Evolutionary conservation across 2,797 vertebrate species (phyloP).

Genomic region (Alosa sapidissima): DNA sequence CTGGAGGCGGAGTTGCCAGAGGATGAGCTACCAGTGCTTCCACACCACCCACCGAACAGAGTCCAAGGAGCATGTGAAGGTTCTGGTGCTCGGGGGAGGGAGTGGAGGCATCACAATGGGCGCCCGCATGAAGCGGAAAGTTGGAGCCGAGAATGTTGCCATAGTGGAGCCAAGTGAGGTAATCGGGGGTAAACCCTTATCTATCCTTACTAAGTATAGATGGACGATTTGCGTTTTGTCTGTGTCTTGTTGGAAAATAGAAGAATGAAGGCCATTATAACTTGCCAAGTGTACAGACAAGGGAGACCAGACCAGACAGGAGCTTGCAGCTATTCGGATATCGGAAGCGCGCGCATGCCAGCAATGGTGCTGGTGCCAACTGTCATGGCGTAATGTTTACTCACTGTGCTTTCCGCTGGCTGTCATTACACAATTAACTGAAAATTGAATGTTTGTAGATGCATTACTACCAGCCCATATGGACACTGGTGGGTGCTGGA

Average conservation of each 20-base stretch:
- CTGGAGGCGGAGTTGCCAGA: conserved; percentile 52
- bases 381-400: background rate
- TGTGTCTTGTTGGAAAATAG: background rate
- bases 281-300: no score
- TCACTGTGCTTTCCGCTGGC: background rate
- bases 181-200: background rate
- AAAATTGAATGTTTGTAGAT: conserved; percentile 66
- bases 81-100: conserved; percentile 92
- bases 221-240: background rate
- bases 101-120: conserved; percentile 89
- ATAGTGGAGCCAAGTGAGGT: conserved; percentile 92
- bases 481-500: conserved; percentile 95
- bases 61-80: conserved; percentile 84
- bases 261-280: background rate
- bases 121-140: conserved; percentile 87
- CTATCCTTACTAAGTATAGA: background rate
- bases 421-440: background rate
- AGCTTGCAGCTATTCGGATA: background rate
- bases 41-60: conserved; percentile 71
- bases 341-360: no score
- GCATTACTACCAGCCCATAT: conserved; percentile 97
- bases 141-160: conserved; percentile 88
- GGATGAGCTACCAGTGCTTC: conserved; percentile 56
- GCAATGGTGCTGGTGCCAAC: no score
- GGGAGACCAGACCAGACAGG: no score